phyloP scores from a whole-genome alignment of 35 echinoderm and acorn worm species.

The Amphiura filiformis region DNA sequence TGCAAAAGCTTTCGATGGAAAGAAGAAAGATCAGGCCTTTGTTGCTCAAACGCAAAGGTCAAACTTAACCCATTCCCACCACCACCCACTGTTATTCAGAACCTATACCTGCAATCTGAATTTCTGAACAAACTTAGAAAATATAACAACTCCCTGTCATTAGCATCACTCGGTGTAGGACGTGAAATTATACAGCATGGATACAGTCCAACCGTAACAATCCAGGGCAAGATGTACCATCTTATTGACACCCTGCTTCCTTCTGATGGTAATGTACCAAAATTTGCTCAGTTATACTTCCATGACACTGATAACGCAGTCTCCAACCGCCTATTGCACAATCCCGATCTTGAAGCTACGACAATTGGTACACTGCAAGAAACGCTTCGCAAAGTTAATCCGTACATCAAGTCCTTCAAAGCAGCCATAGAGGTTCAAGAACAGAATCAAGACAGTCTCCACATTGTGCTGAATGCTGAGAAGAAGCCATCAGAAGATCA shows the following conservation, averaged over 20 bases:
- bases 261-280: background rate
- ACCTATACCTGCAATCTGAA: too few relatives aligned
- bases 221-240: conserved; percentile 24
- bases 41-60: too few relatives aligned
- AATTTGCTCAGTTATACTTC: conserved; percentile 19
- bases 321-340: background rate
- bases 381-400: conserved; percentile 3
- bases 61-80: background rate
- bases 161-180: background rate
- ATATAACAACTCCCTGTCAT: background rate
- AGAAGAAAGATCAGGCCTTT: too few relatives aligned
- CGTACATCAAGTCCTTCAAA: conserved; percentile 20
- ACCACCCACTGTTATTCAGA: too few relatives aligned
- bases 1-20: too few relatives aligned
- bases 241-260: background rate
- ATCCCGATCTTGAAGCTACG: conserved; percentile 17
- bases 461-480: conserved; percentile 4
- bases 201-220: conserved; percentile 9
- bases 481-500: conserved; percentile 32
- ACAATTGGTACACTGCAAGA: conserved; percentile 2
- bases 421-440: conserved; percentile 3
- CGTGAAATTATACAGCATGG: background rate
- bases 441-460: background rate
- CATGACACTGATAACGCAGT: conserved; percentile 10
- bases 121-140: too few relatives aligned